These are phyloP conservation scores for Lasaia peninsularis DNA, from an alignment of 1,140 invertebrate species.

Conservation along the genomic window DNA sequence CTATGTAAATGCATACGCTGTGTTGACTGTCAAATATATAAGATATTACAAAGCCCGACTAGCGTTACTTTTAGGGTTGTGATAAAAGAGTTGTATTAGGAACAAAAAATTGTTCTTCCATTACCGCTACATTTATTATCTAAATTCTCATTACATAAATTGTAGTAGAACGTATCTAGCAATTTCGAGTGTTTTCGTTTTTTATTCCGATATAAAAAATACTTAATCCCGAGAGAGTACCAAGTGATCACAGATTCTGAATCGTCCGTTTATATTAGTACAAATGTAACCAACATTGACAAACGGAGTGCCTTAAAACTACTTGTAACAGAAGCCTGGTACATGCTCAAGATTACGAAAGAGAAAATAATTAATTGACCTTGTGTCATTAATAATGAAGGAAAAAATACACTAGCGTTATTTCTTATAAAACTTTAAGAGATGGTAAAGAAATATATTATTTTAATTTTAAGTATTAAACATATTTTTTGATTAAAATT, in stretches of 20 bases:
- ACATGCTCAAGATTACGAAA: conserved; percentile 47
- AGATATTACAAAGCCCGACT: too few relatives aligned
- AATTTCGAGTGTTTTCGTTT: conserved; percentile 57
- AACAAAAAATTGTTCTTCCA: not conserved
- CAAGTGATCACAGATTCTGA: conserved; percentile 76
- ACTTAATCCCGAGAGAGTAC: conserved; percentile 75
- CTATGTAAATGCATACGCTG: too few relatives aligned
- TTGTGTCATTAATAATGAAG: not conserved
- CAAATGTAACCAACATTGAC: conserved; percentile 63
- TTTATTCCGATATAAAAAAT: conserved; percentile 62
- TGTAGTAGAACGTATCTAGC: conserved; percentile 48
- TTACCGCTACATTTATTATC: conserved; percentile 23
- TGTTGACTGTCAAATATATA: too few relatives aligned
- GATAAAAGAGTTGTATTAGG: not conserved
- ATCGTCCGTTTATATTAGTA: conserved; percentile 68
- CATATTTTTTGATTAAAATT: too few relatives aligned
- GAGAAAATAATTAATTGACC: not conserved
- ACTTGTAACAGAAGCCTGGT: conserved; percentile 52
- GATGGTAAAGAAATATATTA: too few relatives aligned
- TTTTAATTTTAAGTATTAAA: too few relatives aligned
- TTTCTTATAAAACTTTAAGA: too few relatives aligned
- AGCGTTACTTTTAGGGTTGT: too few relatives aligned
- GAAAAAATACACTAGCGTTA: too few relatives aligned
- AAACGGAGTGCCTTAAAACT: conserved; percentile 65
- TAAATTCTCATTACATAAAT: conserved; percentile 44